Evolutionary conservation across 35 echinoderm and acorn worm species (phyloP).

Genomic region (Stichopus chloronotus): DNA sequence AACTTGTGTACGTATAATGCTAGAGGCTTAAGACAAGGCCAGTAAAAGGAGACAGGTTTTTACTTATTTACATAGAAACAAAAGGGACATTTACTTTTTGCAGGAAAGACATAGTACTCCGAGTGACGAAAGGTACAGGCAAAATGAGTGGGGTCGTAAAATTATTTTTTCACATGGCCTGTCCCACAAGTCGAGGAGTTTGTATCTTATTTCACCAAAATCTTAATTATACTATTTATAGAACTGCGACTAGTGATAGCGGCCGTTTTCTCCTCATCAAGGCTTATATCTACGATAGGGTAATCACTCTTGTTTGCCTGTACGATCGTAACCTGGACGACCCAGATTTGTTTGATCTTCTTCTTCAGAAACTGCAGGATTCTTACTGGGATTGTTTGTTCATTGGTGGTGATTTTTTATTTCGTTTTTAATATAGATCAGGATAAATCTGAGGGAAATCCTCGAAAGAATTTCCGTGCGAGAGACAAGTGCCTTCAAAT

Average conservation of each 20-base stretch:
- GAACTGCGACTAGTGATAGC: not conserved
- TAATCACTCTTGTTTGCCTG: too few species aligned
- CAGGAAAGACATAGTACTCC: too few species aligned
- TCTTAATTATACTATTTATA: too few species aligned
- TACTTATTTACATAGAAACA: too few species aligned
- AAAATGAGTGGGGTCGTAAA: too few species aligned
- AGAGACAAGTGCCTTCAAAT: not conserved
- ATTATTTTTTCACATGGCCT: too few species aligned
- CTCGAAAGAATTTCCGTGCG: not conserved
- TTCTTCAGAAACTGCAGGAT: not conserved
- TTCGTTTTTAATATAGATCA: not conserved
- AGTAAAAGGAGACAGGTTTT: not conserved
- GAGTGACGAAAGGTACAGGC: too few species aligned
- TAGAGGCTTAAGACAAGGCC: not conserved
- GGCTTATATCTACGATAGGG: too few species aligned
- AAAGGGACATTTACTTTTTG: too few species aligned
- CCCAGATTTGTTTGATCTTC: not conserved
- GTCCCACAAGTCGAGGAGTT: too few species aligned
- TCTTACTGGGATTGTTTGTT: not conserved
- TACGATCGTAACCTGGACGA: not conserved
- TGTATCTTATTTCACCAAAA: too few species aligned
- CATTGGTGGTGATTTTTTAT: not conserved
- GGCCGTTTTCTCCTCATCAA: not conserved
- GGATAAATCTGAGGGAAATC: not conserved
- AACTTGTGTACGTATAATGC: not conserved